These are phyloP conservation scores for Chrysocyon brachyurus DNA, from an alignment of 2,797 vertebrate genomes.

Conservation along the genomic window DNA sequence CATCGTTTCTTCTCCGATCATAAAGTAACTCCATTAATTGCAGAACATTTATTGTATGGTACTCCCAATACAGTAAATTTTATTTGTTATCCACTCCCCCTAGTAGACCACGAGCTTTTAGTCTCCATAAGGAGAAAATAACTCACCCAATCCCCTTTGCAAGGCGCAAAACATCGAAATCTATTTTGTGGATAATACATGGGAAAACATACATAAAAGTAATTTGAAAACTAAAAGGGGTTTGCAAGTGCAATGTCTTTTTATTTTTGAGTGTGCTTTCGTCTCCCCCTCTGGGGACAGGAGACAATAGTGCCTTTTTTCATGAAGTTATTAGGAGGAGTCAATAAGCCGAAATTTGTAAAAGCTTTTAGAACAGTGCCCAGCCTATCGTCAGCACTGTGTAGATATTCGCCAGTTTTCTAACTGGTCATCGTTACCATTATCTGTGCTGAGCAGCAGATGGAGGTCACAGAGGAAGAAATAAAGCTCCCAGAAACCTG, in stretches of 20 bases:
- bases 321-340: background rate
- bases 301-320: background rate
- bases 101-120: background rate
- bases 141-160: background rate
- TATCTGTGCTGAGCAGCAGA: background rate
- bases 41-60: background rate
- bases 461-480: background rate
- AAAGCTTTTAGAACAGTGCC: background rate
- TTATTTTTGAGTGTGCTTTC: conserved; percentile 2
- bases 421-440: background rate
- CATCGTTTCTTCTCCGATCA: conserved; percentile 39
- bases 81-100: background rate
- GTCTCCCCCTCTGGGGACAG: background rate
- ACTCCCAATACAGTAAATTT: conserved; percentile 20
- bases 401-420: no score
- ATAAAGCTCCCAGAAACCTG: background rate
- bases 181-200: background rate
- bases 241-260: background rate
- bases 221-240: conserved; percentile 8
- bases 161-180: conserved; percentile 25
- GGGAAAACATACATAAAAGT: background rate
- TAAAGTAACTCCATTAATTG: background rate
- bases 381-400: rapidly evolving
- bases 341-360: background rate
- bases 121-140: conserved; percentile 50